A percentile compares a stretch with the other conserved stretches of the same genome.
Conservation (phyloP, 2,888 invertebrate species). For the Catocala nupta region DNA sequence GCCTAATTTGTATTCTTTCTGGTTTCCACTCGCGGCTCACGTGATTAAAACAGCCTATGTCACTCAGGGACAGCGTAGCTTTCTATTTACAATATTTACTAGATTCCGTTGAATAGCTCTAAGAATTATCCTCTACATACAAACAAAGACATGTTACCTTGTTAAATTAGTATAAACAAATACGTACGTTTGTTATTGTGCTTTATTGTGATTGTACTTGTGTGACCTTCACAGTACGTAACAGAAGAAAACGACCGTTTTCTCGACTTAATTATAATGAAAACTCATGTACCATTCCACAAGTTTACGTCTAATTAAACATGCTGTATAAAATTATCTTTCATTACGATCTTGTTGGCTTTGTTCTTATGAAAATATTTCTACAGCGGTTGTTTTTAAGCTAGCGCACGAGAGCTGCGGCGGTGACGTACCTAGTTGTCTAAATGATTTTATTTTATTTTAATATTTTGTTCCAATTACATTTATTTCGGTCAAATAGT, state of each 20-base stretch:
- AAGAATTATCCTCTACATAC: no score
- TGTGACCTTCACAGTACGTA: constrained; percentile 25
- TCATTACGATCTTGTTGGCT: constrained; percentile 52
- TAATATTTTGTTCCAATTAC: no score
- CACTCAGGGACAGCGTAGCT: no score
- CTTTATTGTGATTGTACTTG: not conserved
- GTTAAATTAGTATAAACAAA: constrained; percentile 1
- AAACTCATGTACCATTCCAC: constrained; percentile 37
- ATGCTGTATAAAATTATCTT: constrained; percentile 44
- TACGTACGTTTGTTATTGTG: constrained; percentile 2
- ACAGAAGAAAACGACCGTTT: constrained; percentile 19
- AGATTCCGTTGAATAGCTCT: no score
- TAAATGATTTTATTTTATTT: not conserved
- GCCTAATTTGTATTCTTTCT: no score
- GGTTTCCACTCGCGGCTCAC: no score
- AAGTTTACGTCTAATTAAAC: constrained; percentile 33
- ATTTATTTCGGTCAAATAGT: no score
- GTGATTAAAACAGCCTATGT: no score
- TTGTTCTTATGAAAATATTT: constrained; percentile 38
- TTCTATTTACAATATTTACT: no score
- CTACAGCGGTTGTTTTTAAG: no score
- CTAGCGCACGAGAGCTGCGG: constrained; percentile 7
- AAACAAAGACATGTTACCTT: no score
- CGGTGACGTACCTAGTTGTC: not conserved
- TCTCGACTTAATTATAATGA: constrained; percentile 31